Evolutionary conservation across 2,113 vertebrate species (phyloP).

Genomic region (Vidua chalybeata): DNA sequence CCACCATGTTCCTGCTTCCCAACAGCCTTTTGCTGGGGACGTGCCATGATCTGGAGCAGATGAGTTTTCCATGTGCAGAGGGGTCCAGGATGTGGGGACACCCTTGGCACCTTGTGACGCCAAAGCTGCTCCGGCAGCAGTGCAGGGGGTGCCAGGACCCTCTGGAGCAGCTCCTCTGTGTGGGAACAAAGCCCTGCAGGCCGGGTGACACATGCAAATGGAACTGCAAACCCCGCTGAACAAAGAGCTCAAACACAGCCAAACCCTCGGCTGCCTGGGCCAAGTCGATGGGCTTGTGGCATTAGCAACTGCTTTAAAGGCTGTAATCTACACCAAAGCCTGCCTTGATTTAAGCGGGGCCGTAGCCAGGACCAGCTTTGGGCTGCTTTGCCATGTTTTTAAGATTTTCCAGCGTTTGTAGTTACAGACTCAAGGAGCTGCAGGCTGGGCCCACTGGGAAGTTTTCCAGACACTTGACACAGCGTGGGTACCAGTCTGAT

Average conservation of each 20-base stretch:
- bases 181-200: not conserved
- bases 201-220: not conserved
- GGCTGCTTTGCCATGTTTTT: not conserved
- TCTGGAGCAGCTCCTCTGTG: not conserved
- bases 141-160: accelerated
- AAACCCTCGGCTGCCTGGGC: not conserved
- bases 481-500: not conserved
- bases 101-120: accelerated
- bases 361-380: not conserved
- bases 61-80: not conserved
- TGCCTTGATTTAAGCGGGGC: not conserved
- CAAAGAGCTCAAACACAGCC: constrained; percentile 5
- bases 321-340: constrained; percentile 45
- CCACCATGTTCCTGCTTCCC: not conserved
- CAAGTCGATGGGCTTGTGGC: not conserved
- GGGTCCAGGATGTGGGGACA: not conserved
- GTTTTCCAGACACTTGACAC: constrained; percentile 6
- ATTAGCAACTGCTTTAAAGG: not conserved
- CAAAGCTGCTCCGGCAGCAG: accelerated
- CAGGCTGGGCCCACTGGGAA: constrained; percentile 1
- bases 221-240: not conserved
- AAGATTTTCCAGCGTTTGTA: not conserved
- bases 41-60: not conserved
- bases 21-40: not conserved
- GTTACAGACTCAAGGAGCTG: not conserved